phyloP scores from a whole-genome alignment of 2,888 invertebrate genomes.

The Selenia dentaria region DNA sequence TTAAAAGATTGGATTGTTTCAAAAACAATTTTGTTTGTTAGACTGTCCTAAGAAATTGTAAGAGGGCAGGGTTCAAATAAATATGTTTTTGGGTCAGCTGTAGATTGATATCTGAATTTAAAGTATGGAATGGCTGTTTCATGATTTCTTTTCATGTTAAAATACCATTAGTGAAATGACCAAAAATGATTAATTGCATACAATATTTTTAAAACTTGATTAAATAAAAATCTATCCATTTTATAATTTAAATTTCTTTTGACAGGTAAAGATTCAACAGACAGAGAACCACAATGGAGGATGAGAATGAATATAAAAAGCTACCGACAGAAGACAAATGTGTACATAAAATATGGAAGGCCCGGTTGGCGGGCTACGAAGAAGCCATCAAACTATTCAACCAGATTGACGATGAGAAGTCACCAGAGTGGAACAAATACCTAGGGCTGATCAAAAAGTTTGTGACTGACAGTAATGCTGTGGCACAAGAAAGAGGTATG shows the following conservation, averaged over 20 bases:
- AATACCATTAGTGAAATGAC: constrained; percentile 5
- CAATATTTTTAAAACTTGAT: too few species aligned
- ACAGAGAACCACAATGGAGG: constrained; percentile 86
- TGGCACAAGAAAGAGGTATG: constrained; percentile 96
- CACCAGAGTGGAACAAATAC: constrained; percentile 96
- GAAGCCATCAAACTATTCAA: constrained; percentile 95
- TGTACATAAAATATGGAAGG: constrained; percentile 98
- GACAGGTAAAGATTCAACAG: constrained; percentile 36
- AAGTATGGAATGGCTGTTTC: constrained; percentile 13
- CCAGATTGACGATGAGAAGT: constrained; percentile 96
- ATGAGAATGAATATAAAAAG: constrained; percentile 95
- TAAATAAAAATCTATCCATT: too few species aligned
- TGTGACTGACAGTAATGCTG: constrained; percentile 96
- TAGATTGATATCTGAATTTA: constrained; percentile 17
- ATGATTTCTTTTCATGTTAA: constrained; percentile 5
- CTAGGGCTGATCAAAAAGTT: constrained; percentile 96
- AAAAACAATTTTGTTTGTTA: too few species aligned
- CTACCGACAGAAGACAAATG: constrained; percentile 95
- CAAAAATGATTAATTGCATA: too few species aligned
- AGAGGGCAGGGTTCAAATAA: too few species aligned
- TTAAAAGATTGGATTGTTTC: too few species aligned
- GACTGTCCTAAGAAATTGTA: too few species aligned
- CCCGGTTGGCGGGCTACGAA: constrained; percentile 96
- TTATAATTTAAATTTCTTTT: too few species aligned
- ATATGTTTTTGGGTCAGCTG: background rate